Evolutionary conservation across 1,140 invertebrate species (phyloP), one percentile per base, ranked within the genome.

Genomic region (Nymphalis io): DNA sequence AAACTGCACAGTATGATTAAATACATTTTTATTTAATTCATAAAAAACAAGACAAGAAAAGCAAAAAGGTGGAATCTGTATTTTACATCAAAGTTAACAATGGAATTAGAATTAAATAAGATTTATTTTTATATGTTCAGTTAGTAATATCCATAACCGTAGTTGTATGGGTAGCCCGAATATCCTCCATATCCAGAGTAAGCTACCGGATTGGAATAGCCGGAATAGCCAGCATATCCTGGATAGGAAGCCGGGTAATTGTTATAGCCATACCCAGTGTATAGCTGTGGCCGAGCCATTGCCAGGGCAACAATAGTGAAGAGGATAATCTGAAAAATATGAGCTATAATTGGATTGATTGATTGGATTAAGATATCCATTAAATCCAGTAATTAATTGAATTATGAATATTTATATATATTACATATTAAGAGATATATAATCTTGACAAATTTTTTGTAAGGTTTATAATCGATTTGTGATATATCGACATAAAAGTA

Each of bases 171-270:
- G 1, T 80, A 85, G 60, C 72, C 78, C 16, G 72, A 78, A 51
- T 87, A 87, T 0, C 68, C 60, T 0, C 81, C 78, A 48, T 90
- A 90, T 18, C 73, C 72, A 8, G 80, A 77, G 69, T 84, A 88
- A 59, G 75, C 72, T 39, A 77, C 68, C n/a, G 90, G 88, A 74
- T 71, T 88, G 13, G 79, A 74, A 70, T 90, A 89, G 23, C 84
- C 83, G 33, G 85, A 88, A 75, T 91, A 90, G 53, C 87, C 82
- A 58, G 85, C 83, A 75, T 89, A 92, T 61, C 89, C 81, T 44
- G 87, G 86, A 74, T 85, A 89, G 6, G 79, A 71, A 27, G 67
- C 63, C 12, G 75, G 79, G 69, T 88, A 88, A 57, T 75, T 68
- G 38, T 70, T 81, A 74, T 85, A 88, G 11, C 82, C 81, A 38